Evolutionary conservation across 2,888 invertebrate genomes (phyloP), one percentile per base, ranked within the genome.

Genomic region (Melieria picta): DNA sequence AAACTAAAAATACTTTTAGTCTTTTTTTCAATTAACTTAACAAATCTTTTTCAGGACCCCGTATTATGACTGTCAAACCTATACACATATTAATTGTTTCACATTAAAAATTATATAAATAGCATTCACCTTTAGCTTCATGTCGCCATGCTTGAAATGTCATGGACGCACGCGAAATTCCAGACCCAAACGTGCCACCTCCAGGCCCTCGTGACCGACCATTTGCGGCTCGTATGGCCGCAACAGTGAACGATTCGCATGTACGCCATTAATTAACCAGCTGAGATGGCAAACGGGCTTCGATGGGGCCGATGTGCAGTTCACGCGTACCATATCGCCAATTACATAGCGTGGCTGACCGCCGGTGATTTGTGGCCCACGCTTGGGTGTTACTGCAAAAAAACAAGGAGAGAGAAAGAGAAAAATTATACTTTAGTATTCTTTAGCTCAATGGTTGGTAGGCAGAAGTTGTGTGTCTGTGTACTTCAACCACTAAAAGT

Each of bases 201-300:
- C 93, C 74, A 95, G 88, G 13, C 88, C 91, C 81, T 91, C 91
- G 45, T 89, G 87, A 56, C 90, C 90, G 43, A 89, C 88, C 73
- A 89, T 86, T 73, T 88, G 85, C 57, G 87, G 88, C 76, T 89
- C 88, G 50, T 90, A 90, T 47, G 89, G 88, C 11, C 87, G 85
- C 72, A 91, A 83, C 6, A 89, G 88, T 5, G 84, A 82, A 4
- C 89, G 79, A 48, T 91, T 90, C 48, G 91, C 91, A 78, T 92
- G 93, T 83, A 94, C 92, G 45, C 94, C 94, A 87, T 95, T 95
- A 87, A 95, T 93, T 89, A 93, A 93, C 95, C 95, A 95, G 78
- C 92, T 91, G 70, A 95, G 90, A 81, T 91, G 91, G 72, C 94
- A 94, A 11, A 94, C 93, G 6, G 95, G 95, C 81, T 93, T 91